Percentiles rank a stretch among this genome's conserved stretches.
phyloP scores from a whole-genome alignment of 2,888 invertebrate species.

The Sthenelais limicola region DNA sequence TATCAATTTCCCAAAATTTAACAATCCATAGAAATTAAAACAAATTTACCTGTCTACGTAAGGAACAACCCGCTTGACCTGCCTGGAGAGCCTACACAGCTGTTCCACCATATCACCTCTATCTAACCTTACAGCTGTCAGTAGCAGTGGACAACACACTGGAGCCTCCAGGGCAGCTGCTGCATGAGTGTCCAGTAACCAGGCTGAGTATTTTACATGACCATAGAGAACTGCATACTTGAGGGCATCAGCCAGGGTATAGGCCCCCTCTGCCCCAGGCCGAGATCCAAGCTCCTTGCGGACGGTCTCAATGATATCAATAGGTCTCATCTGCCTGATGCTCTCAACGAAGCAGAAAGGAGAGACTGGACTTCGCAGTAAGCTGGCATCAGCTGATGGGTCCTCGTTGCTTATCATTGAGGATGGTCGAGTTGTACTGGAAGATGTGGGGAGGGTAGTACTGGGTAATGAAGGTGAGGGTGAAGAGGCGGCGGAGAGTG shows the following conservation, averaged over 20 bases:
- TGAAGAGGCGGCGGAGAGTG: too few species aligned
- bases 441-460: too few species aligned
- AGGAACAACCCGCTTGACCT: background rate
- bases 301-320: background rate
- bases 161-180: conserved; percentile 14
- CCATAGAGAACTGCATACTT: conserved; percentile 30
- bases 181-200: conserved; percentile 5
- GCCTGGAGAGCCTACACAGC: conserved; percentile 11
- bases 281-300: conserved; percentile 3
- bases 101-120: conserved; percentile 28
- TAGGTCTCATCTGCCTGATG: background rate
- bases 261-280: conserved; percentile 3
- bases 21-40: too few species aligned
- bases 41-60: conserved; percentile 11
- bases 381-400: background rate
- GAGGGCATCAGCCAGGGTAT: conserved; percentile 25
- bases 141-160: conserved; percentile 30
- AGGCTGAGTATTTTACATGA: conserved; percentile 15
- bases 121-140: conserved; percentile 18
- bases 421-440: too few species aligned
- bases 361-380: background rate
- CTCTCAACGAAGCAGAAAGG: conserved; percentile 8
- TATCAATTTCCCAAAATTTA: too few species aligned
- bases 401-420: background rate
- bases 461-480: too few species aligned